Conservation (phyloP, 2,113 vertebrate genomes). For the Sphyrna mokarran region DNA sequence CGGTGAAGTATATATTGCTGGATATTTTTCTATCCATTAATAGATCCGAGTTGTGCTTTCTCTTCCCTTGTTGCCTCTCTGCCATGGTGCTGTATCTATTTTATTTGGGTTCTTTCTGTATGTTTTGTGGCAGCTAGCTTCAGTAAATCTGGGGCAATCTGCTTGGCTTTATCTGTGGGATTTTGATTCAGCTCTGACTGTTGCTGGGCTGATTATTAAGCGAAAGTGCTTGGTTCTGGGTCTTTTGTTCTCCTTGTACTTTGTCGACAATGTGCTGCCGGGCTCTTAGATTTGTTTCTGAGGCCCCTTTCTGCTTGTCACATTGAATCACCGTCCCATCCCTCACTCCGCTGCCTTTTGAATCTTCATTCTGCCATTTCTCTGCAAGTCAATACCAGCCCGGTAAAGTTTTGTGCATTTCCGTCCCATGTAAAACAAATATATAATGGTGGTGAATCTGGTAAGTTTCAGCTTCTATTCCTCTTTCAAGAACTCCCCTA, state of each 20-base stretch:
- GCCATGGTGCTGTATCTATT: background rate
- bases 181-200: background rate
- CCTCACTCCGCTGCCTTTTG: background rate
- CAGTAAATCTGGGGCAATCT: background rate
- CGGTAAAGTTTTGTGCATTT: background rate
- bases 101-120: background rate
- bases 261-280: background rate
- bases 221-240: background rate
- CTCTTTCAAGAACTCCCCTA: no score
- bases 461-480: no score
- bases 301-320: background rate
- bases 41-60: background rate
- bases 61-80: background rate
- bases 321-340: background rate
- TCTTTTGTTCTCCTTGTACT: background rate
- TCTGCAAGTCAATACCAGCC: background rate
- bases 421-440: no score
- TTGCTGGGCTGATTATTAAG: background rate
- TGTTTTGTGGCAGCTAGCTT: background rate
- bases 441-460: no score
- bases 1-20: background rate
- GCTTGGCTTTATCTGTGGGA: background rate
- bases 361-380: background rate
- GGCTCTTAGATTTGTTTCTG: background rate
- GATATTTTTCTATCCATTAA: background rate